Evolutionary conservation across 2,113 vertebrate genomes (phyloP), one percentile per base, ranked within the genome.

Genomic region (Chloropsis hardwickii): DNA sequence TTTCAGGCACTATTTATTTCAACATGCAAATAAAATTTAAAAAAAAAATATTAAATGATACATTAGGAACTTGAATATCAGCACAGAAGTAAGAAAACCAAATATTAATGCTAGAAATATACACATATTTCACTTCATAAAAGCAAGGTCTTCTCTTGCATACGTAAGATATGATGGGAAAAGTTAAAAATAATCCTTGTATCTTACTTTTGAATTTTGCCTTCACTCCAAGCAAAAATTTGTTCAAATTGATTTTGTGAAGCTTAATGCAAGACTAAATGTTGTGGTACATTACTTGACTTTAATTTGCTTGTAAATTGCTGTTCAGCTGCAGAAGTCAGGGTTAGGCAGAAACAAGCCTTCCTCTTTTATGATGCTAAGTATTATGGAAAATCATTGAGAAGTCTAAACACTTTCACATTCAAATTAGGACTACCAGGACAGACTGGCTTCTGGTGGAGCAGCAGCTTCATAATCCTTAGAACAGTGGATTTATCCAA

Each of bases 241-340:
- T 85, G 2, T 80, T 81, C 40, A 86, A 64, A 71, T 31, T 19
- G 2, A 6, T 76, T 85, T 72, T 60, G 9, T 16, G 50, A 74
- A 62, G 5, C 8, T 88, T 62, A 56, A n/a, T 16, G 17, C 15
- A 88, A 65, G 15, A n/a, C 3, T 73, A 0, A 0, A 5, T 47
- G 4, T 44, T 56, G 6, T 51, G 21, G 15, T 73, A 35, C 33
- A 18, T n/a, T 44, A n/a, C 20, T 37, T 74, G 17, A 9, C 31
- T 53, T 90, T 12, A 2, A 56, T 67, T 91, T 86, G 5, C 15
- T 88, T 4, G 1, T 39, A 77, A 72, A 14, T 17, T 76, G 15
- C 27, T 76, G 7, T 39, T 80, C 21, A 64, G 11, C 11, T 33
- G 48, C 53, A 60, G 35, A 86, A 19, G 4, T 48, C 71, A 62